phyloP scores from a whole-genome alignment of 2,888 invertebrate genomes.

The Meiosimyza platycephala region DNA sequence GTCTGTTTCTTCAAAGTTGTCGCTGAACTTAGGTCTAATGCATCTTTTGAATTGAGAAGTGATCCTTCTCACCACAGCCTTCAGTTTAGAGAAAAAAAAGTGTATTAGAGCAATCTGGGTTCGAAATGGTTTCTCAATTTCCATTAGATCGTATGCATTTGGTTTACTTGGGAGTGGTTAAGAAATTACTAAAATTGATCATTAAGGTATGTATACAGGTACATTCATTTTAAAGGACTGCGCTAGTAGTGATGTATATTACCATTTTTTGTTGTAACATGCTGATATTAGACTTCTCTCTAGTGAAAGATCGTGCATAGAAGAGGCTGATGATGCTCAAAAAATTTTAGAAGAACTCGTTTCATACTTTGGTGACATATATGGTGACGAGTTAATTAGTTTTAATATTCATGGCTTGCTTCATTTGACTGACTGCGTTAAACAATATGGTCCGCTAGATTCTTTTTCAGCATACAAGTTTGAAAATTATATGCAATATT shows the following conservation, averaged over 20 bases:
- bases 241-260: constrained; percentile 33
- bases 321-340: not conserved
- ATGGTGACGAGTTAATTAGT: not conserved
- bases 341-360: not conserved
- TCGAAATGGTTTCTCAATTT: not conserved
- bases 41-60: not conserved
- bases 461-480: too few species aligned
- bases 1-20: too few species aligned
- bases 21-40: too few species aligned
- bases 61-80: not conserved
- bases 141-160: not conserved
- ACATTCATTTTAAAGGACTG: constrained; percentile 28
- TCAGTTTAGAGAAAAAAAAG: too few species aligned
- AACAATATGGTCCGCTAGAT: too few species aligned
- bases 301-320: not conserved
- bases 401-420: not conserved
- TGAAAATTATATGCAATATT: too few species aligned
- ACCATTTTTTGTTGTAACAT: constrained; percentile 33
- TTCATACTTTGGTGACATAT: not conserved
- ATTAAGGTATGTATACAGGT: constrained; percentile 22
- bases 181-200: not conserved
- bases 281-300: not conserved
- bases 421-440: too few species aligned
- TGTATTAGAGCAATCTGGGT: not conserved
- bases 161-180: not conserved